A percentile compares a stretch with the other conserved stretches of the same genome.
Conservation (phyloP, 2,113 vertebrate genomes). For the Himantopus leucocephalus region DNA sequence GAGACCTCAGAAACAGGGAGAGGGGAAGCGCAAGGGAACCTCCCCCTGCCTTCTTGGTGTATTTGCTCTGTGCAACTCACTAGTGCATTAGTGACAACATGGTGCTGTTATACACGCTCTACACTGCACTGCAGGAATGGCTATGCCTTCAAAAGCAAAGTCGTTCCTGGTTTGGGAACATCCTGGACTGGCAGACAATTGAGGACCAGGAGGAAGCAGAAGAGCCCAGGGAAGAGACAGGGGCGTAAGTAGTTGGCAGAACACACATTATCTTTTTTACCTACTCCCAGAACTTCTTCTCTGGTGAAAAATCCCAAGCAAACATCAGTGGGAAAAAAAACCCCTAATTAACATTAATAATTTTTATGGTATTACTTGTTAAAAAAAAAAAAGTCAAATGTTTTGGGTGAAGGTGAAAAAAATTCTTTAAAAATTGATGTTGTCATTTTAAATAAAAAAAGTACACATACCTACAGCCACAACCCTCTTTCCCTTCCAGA, state of each 20-base stretch:
- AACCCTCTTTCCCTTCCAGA: not conserved
- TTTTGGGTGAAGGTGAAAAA: not conserved
- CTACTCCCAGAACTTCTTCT: not conserved
- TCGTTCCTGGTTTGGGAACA: not conserved
- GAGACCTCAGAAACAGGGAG: not conserved
- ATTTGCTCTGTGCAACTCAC: rapidly evolving
- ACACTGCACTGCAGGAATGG: not conserved
- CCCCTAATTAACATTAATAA: not conserved
- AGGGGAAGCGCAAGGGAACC: not conserved
- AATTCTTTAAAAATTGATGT: not conserved
- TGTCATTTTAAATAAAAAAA: not conserved
- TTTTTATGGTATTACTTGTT: not conserved
- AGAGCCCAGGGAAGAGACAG: not conserved
- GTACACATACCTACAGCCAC: not conserved
- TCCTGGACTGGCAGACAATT: not conserved
- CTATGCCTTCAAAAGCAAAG: not conserved
- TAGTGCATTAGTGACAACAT: rapidly evolving
- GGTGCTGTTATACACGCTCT: not conserved
- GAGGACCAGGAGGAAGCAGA: not conserved
- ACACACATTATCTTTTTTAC: not conserved
- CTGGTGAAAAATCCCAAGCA: not conserved
- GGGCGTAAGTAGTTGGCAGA: not conserved
- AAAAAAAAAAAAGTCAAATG: not conserved
- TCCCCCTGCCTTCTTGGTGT: not conserved
- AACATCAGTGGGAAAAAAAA: rapidly evolving